Evolutionary conservation across 2,888 invertebrate species (phyloP).

Genomic region (Xestoiulus laeticollis): DNA sequence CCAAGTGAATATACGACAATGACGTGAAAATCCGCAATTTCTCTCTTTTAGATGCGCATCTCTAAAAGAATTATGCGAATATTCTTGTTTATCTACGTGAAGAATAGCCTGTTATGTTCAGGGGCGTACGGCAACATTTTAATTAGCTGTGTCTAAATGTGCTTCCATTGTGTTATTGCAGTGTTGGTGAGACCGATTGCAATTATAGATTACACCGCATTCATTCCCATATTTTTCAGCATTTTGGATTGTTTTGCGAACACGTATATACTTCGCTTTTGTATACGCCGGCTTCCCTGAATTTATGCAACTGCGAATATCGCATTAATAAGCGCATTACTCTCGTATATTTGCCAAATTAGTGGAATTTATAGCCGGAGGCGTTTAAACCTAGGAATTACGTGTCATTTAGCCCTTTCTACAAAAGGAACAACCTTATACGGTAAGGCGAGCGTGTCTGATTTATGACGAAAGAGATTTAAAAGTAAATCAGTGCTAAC

Average conservation of each 20-base stretch:
- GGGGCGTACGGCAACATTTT: slow-evolving; percentile 16
- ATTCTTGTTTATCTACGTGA: slow-evolving; percentile 1
- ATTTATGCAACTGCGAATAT: slow-evolving; percentile 26
- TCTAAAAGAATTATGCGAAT: background rate
- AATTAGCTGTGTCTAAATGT: slow-evolving; percentile 13
- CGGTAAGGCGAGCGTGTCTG: slow-evolving; percentile 19
- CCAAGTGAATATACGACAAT: background rate
- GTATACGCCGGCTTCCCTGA: background rate
- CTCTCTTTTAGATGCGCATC: background rate
- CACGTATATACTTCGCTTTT: background rate
- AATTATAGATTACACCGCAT: background rate
- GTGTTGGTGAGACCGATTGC: background rate
- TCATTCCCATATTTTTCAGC: background rate
- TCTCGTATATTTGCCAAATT: slow-evolving; percentile 16
- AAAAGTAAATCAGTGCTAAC: slow-evolving; percentile 19
- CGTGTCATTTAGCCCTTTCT: slow-evolving; percentile 6
- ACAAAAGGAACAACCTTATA: background rate
- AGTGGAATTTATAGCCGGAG: slow-evolving; percentile 26
- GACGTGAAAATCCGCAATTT: background rate
- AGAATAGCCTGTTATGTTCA: background rate
- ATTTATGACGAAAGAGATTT: slow-evolving; percentile 13
- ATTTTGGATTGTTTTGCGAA: background rate
- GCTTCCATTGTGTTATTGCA: slow-evolving; percentile 26
- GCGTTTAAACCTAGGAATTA: slow-evolving; percentile 19
- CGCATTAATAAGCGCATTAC: slow-evolving; percentile 26